phyloP scores from a whole-genome alignment of 2,888 invertebrate species.

The Yponomeuta malinellus region DNA sequence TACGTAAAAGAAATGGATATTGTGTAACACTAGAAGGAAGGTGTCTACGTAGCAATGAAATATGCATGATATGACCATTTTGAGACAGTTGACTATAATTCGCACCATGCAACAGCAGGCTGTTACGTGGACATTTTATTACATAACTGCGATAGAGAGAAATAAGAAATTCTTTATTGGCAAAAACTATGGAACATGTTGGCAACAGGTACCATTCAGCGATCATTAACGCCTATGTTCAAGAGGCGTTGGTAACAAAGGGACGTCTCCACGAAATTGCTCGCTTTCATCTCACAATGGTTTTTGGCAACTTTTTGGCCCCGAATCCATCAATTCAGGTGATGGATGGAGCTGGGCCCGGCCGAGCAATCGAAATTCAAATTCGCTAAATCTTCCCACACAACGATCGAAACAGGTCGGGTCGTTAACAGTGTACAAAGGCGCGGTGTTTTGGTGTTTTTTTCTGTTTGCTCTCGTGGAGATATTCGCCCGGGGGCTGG shows the following conservation, averaged over 20 bases:
- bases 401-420: constrained; percentile 64
- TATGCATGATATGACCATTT: background rate
- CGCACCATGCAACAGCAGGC: background rate
- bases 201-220: background rate
- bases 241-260: constrained; percentile 25
- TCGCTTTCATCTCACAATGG: constrained; percentile 60
- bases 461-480: constrained; percentile 62
- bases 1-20: background rate
- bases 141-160: background rate
- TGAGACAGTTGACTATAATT: background rate
- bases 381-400: constrained; percentile 76
- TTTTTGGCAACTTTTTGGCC: constrained; percentile 64
- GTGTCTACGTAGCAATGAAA: constrained; percentile 13
- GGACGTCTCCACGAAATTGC: constrained; percentile 56
- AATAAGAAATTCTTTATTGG: background rate
- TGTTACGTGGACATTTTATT: background rate
- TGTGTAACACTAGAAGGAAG: background rate
- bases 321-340: constrained; percentile 72
- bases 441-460: constrained; percentile 44
- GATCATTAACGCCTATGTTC: constrained; percentile 11
- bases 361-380: constrained; percentile 71
- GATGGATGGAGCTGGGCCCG: constrained; percentile 65
- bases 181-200: background rate
- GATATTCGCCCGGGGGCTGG: constrained; percentile 53
- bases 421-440: constrained; percentile 66